These are phyloP conservation scores for Ecdyonurus torrentis DNA, from an alignment of 2,888 invertebrate genomes.

Conservation along the genomic window DNA sequence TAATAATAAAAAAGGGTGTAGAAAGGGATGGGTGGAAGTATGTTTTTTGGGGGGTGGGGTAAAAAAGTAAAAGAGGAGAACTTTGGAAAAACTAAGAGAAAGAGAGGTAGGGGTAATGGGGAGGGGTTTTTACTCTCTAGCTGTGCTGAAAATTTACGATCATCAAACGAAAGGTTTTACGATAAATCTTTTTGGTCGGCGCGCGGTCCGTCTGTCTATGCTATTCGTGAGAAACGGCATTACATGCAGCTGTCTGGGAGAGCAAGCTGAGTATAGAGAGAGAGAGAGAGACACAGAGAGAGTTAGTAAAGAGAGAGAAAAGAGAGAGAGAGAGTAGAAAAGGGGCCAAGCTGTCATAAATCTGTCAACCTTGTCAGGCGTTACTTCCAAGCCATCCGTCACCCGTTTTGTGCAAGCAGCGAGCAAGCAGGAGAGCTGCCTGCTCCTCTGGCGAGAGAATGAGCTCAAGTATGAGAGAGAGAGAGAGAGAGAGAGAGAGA, in stretches of 20 bases:
- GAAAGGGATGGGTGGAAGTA: background rate
- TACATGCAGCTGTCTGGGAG: slow-evolving; percentile 2
- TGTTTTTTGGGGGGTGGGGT: background rate
- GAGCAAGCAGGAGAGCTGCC: background rate
- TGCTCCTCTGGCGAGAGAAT: background rate
- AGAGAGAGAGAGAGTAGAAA: background rate
- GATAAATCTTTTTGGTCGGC: slow-evolving; percentile 1
- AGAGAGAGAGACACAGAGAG: background rate
- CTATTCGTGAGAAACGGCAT: slow-evolving; percentile 3
- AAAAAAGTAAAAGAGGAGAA: background rate
- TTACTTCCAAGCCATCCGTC: slow-evolving; percentile 3
- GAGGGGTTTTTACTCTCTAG: background rate
- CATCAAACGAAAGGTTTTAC: slow-evolving; percentile 4
- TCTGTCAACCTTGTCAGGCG: slow-evolving; percentile 4
- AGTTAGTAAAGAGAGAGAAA: background rate
- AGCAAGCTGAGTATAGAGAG: background rate
- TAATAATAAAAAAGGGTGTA: background rate
- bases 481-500: background rate
- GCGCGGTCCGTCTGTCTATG: slow-evolving; percentile 1
- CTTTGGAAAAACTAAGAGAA: background rate
- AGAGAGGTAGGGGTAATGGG: background rate
- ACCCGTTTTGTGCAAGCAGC: background rate
- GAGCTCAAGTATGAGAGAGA: background rate
- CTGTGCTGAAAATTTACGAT: slow-evolving; percentile 4
- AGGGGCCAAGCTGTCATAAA: slow-evolving; percentile 2